Percentiles rank a stretch among this genome's conserved stretches.
Conservation (phyloP, 2,797 vertebrate species). For the Hippocampus kuda region DNA sequence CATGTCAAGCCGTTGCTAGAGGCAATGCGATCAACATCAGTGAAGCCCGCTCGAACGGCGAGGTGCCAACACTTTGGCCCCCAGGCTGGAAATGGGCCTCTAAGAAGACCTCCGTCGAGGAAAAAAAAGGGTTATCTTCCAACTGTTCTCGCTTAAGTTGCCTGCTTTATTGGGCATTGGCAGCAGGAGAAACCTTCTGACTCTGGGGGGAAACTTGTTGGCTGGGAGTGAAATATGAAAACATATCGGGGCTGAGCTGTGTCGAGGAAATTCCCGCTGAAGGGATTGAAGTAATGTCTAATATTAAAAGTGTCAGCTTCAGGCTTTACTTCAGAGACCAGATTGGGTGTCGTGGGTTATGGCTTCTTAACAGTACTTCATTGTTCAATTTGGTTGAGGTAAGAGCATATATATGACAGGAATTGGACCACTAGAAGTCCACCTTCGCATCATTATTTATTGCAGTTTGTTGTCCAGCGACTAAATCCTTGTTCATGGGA, state of each 20-base stretch:
- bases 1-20: constrained; percentile 59
- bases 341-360: constrained; percentile 47
- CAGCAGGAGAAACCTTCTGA: constrained; percentile 53
- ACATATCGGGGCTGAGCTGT: constrained; percentile 35
- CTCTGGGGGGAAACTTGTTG: constrained; percentile 48
- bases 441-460: constrained; percentile 41
- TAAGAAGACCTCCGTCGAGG: constrained; percentile 48
- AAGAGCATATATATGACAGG: constrained; percentile 53
- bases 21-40: constrained; percentile 58
- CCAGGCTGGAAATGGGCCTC: constrained; percentile 45
- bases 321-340: constrained; percentile 38
- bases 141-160: constrained; percentile 26
- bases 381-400: constrained; percentile 50
- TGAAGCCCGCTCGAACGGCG: constrained; percentile 46
- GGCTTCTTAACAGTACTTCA: constrained; percentile 53
- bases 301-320: constrained; percentile 60
- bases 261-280: constrained; percentile 42
- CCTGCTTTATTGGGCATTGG: constrained; percentile 42
- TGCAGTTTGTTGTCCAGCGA: constrained; percentile 35
- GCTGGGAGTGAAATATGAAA: constrained; percentile 46
- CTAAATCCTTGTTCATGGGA: background rate
- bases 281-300: constrained; percentile 50
- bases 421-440: constrained; percentile 43
- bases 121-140: constrained; percentile 45
- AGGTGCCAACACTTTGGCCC: constrained; percentile 53